phyloP scores from a whole-genome alignment of 2,113 vertebrate genomes.

The Odocoileus virginianus region DNA sequence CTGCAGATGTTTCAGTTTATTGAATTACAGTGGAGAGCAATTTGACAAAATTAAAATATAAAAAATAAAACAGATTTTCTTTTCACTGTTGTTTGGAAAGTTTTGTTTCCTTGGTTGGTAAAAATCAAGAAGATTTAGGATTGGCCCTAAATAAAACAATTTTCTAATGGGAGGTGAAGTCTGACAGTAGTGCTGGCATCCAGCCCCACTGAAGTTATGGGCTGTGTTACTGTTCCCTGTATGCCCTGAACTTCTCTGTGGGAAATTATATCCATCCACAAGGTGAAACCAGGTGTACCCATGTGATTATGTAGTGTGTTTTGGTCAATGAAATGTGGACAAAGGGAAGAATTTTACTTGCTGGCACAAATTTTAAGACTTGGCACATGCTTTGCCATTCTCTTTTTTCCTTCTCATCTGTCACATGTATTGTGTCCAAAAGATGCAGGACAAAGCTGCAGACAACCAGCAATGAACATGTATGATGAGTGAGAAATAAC shows the following conservation, averaged over 20 bases:
- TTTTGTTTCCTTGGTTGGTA: background rate
- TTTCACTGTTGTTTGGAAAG: background rate
- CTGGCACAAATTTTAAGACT: background rate
- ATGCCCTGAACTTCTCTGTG: background rate
- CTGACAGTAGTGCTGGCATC: background rate
- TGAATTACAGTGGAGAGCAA: background rate
- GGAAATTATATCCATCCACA: too few relatives aligned
- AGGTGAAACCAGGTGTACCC: background rate
- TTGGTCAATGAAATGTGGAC: background rate
- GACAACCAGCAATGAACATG: background rate
- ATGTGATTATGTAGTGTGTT: background rate
- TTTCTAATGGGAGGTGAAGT: background rate
- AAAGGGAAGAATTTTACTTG: background rate
- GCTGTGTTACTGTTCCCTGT: background rate
- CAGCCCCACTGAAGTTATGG: background rate
- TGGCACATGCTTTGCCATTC: background rate
- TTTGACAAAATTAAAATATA: slow-evolving; percentile 8
- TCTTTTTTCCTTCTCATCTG: background rate
- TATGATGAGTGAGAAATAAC: background rate
- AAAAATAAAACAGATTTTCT: background rate
- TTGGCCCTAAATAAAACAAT: background rate
- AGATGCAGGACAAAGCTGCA: background rate
- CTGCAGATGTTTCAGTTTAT: background rate
- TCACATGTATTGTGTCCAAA: background rate
- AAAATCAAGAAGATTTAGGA: background rate